Evolutionary conservation across 2,113 vertebrate genomes (phyloP), one percentile per base, ranked within the genome.

Genomic region (Rhabdomys dilectus): DNA sequence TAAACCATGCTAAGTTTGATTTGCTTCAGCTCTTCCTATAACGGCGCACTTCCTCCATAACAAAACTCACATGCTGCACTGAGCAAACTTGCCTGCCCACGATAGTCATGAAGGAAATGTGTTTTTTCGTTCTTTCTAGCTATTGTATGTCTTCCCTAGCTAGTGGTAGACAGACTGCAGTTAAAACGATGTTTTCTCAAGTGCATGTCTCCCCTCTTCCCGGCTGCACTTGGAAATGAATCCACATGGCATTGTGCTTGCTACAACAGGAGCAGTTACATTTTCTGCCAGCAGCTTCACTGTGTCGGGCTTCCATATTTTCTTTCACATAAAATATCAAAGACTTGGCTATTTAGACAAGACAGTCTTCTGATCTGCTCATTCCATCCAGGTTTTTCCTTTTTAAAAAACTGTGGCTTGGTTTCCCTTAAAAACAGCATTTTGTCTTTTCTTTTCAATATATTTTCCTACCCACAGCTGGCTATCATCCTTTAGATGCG

Each of bases 381-480:
- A 31, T 3, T n/a, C 48, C 80, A 45, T 64, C 31, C 22, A 10
- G 80, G 31, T 36, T 82, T 39, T 21, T 73, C 48, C 53, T 4
- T 51, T 51, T 51, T 9, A 51, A 51, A 51, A 51, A 51, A 51
- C 51, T 51, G 51, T n/a, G 76, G 22, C 80, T 91, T 75, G 91
- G 64, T 96, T 96, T 92, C 72, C 91, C 68, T 86, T 64, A 70
- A 42, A 97, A 91, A 29, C 85, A 88, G 93, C 34, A 90, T 80
- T 89, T 88, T 80, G 73, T 95, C 76, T 90, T 21, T 0, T 19
- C 2, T 0, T 19, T 3, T 62, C 68, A 60, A 19, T 84, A 45
- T 51, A 84, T 72, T 72, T 90, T 66, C 48, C 73, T 78, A 72
- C 82, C 17, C 53, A 31, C 90, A n/a, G 97, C 94, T 95, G 88